Evolutionary conservation across 2,113 vertebrate genomes (phyloP).

Genomic region (Lophius piscatorius): DNA sequence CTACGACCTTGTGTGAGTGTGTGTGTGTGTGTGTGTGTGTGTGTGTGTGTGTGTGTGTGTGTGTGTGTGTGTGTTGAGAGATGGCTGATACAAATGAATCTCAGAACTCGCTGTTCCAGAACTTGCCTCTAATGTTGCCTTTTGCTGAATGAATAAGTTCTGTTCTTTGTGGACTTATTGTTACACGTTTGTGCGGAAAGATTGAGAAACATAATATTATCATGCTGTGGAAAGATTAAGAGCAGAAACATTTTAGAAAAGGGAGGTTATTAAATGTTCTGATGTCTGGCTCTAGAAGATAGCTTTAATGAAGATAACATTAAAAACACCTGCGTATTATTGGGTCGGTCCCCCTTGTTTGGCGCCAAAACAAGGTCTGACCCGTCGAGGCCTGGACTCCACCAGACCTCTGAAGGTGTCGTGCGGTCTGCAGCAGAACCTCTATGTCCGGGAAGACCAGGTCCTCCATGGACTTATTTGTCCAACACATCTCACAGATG

Average conservation of each 20-base stretch:
- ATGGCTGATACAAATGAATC: slow-evolving; percentile 26
- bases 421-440: too few species aligned
- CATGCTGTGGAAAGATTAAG: too few species aligned
- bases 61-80: slow-evolving; percentile 26
- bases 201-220: too few species aligned
- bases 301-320: too few species aligned
- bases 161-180: not conserved
- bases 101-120: slow-evolving; percentile 11
- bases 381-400: too few species aligned
- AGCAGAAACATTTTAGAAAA: not conserved
- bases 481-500: too few species aligned
- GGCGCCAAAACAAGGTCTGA: too few species aligned
- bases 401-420: too few species aligned
- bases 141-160: slow-evolving; percentile 15
- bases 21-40: slow-evolving; percentile 10
- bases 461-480: too few species aligned
- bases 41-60: not conserved
- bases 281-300: not conserved
- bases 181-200: not conserved
- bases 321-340: too few species aligned
- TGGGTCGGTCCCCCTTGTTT: too few species aligned
- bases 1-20: not conserved
- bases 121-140: slow-evolving; percentile 16
- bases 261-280: not conserved
- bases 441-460: too few species aligned